phyloP scores from a whole-genome alignment of 2,797 vertebrate genomes.

The Neosilurus mollespiculum region DNA sequence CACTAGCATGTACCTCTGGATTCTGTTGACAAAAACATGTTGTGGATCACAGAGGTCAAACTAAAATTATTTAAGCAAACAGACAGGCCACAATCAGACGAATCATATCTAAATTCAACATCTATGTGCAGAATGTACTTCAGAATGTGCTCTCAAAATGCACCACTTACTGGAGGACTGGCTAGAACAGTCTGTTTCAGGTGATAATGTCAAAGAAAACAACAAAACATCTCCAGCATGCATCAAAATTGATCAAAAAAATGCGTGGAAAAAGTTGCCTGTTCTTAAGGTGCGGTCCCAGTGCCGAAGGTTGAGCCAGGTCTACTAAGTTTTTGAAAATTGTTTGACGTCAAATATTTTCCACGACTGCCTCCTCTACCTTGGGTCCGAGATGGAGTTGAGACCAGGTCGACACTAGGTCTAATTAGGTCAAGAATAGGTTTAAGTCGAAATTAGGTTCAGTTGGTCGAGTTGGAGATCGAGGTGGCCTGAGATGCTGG shows the following conservation, averaged over 20 bases:
- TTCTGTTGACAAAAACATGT: background rate
- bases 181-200: background rate
- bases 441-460: too few relatives aligned
- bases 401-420: too few relatives aligned
- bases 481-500: too few relatives aligned
- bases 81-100: background rate
- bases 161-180: background rate
- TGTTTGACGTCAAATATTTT: too few relatives aligned
- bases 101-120: slow-evolving; percentile 18
- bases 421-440: too few relatives aligned
- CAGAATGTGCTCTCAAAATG: slow-evolving; percentile 14
- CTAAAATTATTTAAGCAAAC: background rate
- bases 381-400: too few relatives aligned
- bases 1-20: background rate
- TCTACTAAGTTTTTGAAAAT: too few relatives aligned
- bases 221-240: background rate
- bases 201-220: background rate
- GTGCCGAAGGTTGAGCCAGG: too few relatives aligned
- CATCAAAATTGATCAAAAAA: background rate
- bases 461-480: too few relatives aligned
- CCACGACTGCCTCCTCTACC: too few relatives aligned
- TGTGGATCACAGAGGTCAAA: background rate
- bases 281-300: background rate
- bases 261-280: background rate
- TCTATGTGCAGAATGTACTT: slow-evolving; percentile 49